Conservation (phyloP, 1,140 invertebrate species). For the Zaprionus lachaisei region DNA sequence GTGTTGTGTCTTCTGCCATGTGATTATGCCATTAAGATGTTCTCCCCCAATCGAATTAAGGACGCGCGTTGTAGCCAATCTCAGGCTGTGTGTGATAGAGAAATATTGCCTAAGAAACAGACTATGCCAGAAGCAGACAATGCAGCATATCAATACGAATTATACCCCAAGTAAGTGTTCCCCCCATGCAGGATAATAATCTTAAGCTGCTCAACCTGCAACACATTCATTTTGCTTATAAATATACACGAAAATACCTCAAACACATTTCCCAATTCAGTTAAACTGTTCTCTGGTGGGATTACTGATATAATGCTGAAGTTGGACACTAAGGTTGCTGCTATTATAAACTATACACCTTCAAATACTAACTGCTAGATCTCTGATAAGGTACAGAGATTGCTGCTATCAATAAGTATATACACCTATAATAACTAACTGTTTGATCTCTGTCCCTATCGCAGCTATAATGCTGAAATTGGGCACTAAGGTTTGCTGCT, state of each 20-base stretch:
- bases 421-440: background rate
- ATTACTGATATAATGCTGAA: no score
- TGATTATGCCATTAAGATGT: constrained; percentile 75
- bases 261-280: background rate
- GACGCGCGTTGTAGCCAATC: constrained; percentile 32
- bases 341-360: no score
- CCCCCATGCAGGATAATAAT: background rate
- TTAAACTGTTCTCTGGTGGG: background rate
- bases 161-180: background rate
- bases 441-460: background rate
- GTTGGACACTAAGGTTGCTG: background rate
- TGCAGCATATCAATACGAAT: background rate
- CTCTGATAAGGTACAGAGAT: no score
- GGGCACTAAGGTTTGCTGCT: background rate
- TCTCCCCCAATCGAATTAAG: constrained; percentile 65
- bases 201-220: background rate
- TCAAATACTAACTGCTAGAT: no score
- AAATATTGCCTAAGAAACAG: constrained; percentile 13
- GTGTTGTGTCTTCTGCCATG: constrained; percentile 22
- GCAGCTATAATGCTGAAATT: background rate
- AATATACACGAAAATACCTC: background rate
- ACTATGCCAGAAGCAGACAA: background rate
- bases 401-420: no score
- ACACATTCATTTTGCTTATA: background rate
- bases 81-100: constrained; percentile 2